Percentiles rank a stretch among this genome's conserved stretches.
Evolutionary conservation across 2,888 invertebrate species (phyloP).

Genomic region (Petrophora chlorosata): DNA sequence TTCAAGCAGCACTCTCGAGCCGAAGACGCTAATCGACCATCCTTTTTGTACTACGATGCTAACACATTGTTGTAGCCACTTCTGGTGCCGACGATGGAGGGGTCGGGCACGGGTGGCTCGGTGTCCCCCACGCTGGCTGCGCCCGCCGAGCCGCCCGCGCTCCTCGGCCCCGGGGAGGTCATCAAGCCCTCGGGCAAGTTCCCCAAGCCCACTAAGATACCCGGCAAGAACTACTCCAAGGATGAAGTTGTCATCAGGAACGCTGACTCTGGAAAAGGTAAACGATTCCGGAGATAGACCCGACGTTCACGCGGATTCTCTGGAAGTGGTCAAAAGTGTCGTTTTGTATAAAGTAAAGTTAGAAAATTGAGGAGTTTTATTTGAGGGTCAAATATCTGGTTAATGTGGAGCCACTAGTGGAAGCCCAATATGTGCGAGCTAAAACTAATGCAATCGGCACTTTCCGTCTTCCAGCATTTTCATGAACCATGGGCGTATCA

Average conservation of each 20-base stretch:
- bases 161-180: slow-evolving; percentile 92
- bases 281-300: too few relatives aligned
- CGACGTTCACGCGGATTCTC: too few relatives aligned
- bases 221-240: slow-evolving; percentile 96
- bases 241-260: slow-evolving; percentile 98
- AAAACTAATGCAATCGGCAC: too few relatives aligned
- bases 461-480: too few relatives aligned
- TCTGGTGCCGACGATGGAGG: slow-evolving; percentile 79
- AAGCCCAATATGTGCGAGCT: too few relatives aligned
- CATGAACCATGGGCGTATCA: not conserved
- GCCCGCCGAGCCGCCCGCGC: slow-evolving; percentile 78
- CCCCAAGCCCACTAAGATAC: slow-evolving; percentile 93
- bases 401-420: too few relatives aligned
- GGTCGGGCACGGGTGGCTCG: slow-evolving; percentile 76
- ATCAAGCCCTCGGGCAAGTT: slow-evolving; percentile 95
- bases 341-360: too few relatives aligned
- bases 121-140: slow-evolving; percentile 84
- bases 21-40: too few relatives aligned
- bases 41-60: not conserved
- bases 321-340: too few relatives aligned
- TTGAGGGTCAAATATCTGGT: too few relatives aligned
- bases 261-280: slow-evolving; percentile 98
- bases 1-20: too few relatives aligned
- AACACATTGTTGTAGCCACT: slow-evolving; percentile 56
- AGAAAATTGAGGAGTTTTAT: too few relatives aligned